These are phyloP conservation scores for Euplexia lucipara DNA, from an alignment of 2,888 invertebrate species.

Conservation along the genomic window DNA sequence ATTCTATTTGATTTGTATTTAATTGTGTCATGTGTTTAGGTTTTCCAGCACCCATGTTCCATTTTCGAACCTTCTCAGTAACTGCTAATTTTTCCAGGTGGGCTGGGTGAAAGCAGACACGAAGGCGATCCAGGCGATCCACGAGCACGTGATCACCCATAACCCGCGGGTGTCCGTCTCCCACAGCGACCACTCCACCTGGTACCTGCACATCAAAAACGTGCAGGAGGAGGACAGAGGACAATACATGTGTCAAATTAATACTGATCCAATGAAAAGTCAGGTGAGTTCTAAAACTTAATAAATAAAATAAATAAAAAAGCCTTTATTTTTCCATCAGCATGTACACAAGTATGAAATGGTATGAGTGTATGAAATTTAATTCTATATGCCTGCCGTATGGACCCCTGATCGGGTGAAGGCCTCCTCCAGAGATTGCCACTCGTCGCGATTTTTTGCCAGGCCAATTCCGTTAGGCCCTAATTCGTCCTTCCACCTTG, in stretches of 20 bases:
- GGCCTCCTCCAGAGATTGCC: no score
- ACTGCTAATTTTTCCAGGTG: constrained; percentile 89
- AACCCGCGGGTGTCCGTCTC: constrained; percentile 95
- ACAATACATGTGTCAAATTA: constrained; percentile 97
- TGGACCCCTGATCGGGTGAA: no score
- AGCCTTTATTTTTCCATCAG: no score
- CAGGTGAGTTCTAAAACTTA: constrained; percentile 89
- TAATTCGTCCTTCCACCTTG: no score
- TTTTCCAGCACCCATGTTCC: neutral
- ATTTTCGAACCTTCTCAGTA: constrained; percentile 1
- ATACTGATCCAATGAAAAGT: constrained; percentile 97
- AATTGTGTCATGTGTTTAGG: no score
- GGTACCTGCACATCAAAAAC: constrained; percentile 95
- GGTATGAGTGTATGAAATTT: no score
- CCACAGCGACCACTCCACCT: constrained; percentile 94
- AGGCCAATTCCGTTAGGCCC: no score
- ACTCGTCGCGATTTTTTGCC: no score
- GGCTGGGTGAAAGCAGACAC: constrained; percentile 97
- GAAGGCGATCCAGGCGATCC: constrained; percentile 96
- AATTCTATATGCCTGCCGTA: no score
- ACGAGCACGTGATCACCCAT: constrained; percentile 96
- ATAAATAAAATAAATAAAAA: neutral
- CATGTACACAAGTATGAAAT: no score
- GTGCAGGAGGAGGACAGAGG: constrained; percentile 95
- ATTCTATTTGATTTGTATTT: no score